Evolutionary conservation across 2,888 invertebrate genomes (phyloP).

Genomic region (Cinara cedri): DNA sequence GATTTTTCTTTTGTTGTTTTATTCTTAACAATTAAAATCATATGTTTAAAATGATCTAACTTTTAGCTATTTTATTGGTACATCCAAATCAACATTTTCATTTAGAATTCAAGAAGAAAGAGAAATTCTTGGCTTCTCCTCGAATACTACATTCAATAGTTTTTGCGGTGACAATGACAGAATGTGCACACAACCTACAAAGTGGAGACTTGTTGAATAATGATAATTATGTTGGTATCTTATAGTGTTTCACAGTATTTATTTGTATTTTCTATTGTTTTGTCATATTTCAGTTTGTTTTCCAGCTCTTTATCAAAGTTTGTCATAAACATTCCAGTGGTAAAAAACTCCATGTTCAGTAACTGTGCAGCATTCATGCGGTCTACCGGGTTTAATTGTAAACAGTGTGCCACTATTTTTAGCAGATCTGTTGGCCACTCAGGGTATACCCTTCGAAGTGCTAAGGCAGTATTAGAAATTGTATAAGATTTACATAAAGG

Average conservation of each 20-base stretch:
- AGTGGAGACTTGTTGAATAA: constrained; percentile 71
- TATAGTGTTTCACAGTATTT: background rate
- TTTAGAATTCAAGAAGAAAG: constrained; percentile 97
- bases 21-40: background rate
- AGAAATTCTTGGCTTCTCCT: constrained; percentile 87
- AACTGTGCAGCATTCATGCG: constrained; percentile 29
- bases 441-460: background rate
- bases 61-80: constrained; percentile 81
- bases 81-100: constrained; percentile 93
- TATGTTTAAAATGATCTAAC: constrained; percentile 14
- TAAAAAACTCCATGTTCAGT: constrained; percentile 34
- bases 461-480: background rate
- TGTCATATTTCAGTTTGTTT: constrained; percentile 7
- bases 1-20: constrained; percentile 59
- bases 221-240: background rate
- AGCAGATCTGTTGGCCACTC: background rate
- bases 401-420: constrained; percentile 14
- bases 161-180: constrained; percentile 73
- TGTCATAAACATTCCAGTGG: background rate
- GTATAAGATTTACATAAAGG: constrained; percentile 2
- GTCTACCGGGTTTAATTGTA: constrained; percentile 32
- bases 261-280: background rate
- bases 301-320: background rate
- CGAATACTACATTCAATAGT: constrained; percentile 84
- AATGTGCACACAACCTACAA: constrained; percentile 75